Conservation (phyloP, 2,888 invertebrate species). For the Lasioglossum leucozonium region DNA sequence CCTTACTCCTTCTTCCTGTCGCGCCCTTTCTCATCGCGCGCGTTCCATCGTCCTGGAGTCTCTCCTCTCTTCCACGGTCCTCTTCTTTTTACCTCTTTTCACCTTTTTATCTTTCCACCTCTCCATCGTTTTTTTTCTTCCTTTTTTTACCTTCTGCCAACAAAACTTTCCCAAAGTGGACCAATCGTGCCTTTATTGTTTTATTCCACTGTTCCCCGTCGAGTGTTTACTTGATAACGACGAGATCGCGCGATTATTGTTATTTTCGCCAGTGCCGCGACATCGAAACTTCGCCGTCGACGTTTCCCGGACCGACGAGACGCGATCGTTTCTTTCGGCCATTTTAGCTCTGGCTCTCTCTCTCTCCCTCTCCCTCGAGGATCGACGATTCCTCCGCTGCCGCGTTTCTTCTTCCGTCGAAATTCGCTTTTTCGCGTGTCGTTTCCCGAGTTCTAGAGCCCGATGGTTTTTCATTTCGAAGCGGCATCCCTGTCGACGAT, state of each 20-base stretch:
- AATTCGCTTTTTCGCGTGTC: not conserved
- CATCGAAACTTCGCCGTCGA: constrained; percentile 11
- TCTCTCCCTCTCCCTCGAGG: no score
- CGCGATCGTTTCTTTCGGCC: not conserved
- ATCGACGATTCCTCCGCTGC: not conserved
- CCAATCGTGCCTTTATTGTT: constrained; percentile 61
- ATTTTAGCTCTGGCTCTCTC: not conserved
- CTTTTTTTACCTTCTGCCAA: constrained; percentile 36
- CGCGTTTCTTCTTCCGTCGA: not conserved
- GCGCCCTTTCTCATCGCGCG: constrained; percentile 40
- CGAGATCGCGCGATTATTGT: constrained; percentile 33
- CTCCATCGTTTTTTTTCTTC: no score
- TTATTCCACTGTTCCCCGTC: constrained; percentile 46
- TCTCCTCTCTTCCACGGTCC: not conserved
- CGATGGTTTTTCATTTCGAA: no score
- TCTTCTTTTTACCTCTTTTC: not conserved
- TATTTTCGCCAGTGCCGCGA: constrained; percentile 11
- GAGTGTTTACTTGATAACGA: constrained; percentile 50
- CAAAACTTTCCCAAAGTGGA: constrained; percentile 57
- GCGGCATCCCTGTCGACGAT: no score
- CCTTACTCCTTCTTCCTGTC: constrained; percentile 23
- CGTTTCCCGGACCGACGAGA: not conserved
- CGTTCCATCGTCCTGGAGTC: constrained; percentile 27
- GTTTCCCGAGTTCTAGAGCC: not conserved
- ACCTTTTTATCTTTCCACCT: constrained; percentile 29